A percentile compares a stretch with the other conserved stretches of the same genome.
These are phyloP conservation scores for Iguana delicatissima DNA, from an alignment of 2,797 vertebrate genomes.

Conservation along the genomic window DNA sequence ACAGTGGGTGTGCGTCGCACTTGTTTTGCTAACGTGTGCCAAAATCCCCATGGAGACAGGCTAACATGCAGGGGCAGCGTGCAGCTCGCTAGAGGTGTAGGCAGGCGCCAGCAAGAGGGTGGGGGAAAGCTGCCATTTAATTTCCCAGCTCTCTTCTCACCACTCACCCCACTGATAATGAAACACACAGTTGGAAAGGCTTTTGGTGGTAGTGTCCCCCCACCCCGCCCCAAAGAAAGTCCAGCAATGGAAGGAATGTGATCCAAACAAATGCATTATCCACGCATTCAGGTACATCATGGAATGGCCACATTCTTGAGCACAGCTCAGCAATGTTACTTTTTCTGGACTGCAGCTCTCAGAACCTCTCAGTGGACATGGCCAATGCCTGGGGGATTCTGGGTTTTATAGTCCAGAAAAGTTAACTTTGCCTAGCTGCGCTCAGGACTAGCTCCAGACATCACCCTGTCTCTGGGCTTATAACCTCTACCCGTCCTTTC, in stretches of 20 bases:
- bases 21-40: constrained; percentile 30
- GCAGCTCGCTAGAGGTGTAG: background rate
- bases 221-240: too few species aligned
- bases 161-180: background rate
- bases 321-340: too few species aligned
- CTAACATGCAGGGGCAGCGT: constrained; percentile 19
- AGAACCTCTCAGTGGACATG: too few species aligned
- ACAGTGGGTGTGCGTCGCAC: background rate
- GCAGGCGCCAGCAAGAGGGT: background rate
- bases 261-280: background rate
- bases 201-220: background rate
- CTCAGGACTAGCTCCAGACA: background rate
- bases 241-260: background rate
- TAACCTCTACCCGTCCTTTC: background rate
- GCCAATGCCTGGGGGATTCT: background rate
- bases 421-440: background rate
- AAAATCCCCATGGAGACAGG: constrained; percentile 38
- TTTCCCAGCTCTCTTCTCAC: background rate
- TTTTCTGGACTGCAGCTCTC: too few species aligned
- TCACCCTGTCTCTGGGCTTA: too few species aligned
- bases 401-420: background rate
- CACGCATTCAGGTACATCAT: too few species aligned
- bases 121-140: background rate
- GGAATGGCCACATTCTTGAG: too few species aligned
- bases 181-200: background rate